phyloP scores from a whole-genome alignment of 2,113 vertebrate species.

The Dunckerocampus dactyliophorus region DNA sequence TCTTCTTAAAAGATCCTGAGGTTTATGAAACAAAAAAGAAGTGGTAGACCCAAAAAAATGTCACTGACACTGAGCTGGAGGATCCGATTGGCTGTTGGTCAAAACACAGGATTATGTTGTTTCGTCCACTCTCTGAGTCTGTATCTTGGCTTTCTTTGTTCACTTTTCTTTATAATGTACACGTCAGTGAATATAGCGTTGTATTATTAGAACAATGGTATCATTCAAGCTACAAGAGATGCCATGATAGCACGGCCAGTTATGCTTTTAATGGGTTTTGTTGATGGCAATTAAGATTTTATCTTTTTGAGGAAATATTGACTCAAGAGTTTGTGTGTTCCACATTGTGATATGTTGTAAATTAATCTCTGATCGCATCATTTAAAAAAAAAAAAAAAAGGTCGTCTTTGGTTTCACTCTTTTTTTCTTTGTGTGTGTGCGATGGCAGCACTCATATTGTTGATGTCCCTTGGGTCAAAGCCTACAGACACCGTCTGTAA shows the following conservation, averaged over 20 bases:
- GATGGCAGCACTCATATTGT: conserved; percentile 25
- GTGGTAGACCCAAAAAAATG: too few species aligned
- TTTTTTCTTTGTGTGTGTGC: conserved; percentile 6
- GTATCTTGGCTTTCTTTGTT: conserved; percentile 34
- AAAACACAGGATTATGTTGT: conserved; percentile 2
- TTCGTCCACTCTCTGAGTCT: conserved; percentile 57
- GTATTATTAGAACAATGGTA: conserved; percentile 13
- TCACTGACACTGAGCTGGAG: too few species aligned
- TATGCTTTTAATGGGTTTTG: conserved; percentile 3
- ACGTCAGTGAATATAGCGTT: conserved; percentile 27
- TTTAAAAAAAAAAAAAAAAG: conserved; percentile 7
- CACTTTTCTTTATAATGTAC: conserved; percentile 20
- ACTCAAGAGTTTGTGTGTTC: neutral
- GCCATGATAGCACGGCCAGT: conserved; percentile 14
- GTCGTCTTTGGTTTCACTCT: conserved; percentile 23
- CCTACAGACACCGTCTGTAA: conserved; percentile 55
- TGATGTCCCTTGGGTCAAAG: conserved; percentile 34
- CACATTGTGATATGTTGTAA: conserved; percentile 8
- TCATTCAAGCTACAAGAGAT: conserved; percentile 4
- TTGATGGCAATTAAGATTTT: conserved; percentile 8
- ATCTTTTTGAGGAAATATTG: conserved; percentile 12
- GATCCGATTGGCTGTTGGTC: too few species aligned
- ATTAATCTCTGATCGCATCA: neutral
- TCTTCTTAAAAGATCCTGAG: too few species aligned
- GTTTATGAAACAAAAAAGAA: too few species aligned